Base-by-base conservation (phyloP, 1,140 invertebrate genomes). In the Microplitis demolitor region DNA sequence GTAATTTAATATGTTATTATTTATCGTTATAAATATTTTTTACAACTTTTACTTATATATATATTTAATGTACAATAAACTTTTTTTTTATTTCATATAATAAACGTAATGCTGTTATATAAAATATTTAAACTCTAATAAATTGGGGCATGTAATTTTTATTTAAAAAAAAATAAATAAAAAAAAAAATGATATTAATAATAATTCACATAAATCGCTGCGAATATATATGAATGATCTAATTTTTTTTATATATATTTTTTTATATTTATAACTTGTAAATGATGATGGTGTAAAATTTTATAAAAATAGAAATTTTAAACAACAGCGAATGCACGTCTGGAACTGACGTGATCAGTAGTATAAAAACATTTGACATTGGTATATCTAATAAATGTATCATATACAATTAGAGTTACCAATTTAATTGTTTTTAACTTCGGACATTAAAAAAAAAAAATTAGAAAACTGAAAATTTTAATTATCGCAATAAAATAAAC, bases 31-130 rank as follows among this genome's bases (percentile, higher is more conserved):
- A 45, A 45, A 9, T 45, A 45, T 45, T 77, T 72, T 71, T 73
- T 74, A 73, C 64, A 72, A 63, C 72, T 77, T 75, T 75, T 76
- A 76, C 63, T 9, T 45, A 45, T 45, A 9, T 45, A 3, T 39
- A 6, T 8, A 11, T 11, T 9, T 39, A 39, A 2, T 1, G 11
- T 45, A 45, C 5, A 45, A 45, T 45, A 45, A 1, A 45, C 6
- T 45, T 45, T 45, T 39, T 45, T 45, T 45, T 45, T 45, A 45
- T 9, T 45, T 8, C 4, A 45, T 45, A 3, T 45, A 45, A 45
- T 45, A 45, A 11, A 45, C 39, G 39, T 45, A 45, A 45, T 24
- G 3, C 5, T 45, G 11, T 45, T 45, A 45, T 9, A 9, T 8
- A 6, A 45, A 45, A 3, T 45, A 6, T 9, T 45, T 9, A 45